phyloP scores from a whole-genome alignment of 2,888 invertebrate species.

The Drosophila melanosoma region DNA sequence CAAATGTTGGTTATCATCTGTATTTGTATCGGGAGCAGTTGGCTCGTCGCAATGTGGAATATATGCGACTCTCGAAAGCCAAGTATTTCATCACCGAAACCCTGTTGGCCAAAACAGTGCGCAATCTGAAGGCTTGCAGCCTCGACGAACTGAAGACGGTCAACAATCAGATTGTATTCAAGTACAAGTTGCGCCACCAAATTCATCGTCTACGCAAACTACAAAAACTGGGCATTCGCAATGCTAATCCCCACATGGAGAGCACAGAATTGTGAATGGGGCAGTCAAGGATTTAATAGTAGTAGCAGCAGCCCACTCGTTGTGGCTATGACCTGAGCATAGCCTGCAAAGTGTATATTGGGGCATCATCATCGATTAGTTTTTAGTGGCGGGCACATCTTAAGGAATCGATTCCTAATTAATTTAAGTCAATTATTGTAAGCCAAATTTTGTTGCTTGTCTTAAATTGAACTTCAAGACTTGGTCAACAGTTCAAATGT shows the following conservation, averaged over 20 bases:
- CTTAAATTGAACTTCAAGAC: constrained; percentile 1
- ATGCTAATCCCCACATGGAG: constrained; percentile 70
- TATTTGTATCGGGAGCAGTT: constrained; percentile 72
- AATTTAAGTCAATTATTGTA: constrained; percentile 1
- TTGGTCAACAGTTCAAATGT: constrained; percentile 4
- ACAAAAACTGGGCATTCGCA: constrained; percentile 63
- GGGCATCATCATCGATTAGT: constrained; percentile 6
- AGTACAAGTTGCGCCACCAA: constrained; percentile 65
- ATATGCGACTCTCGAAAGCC: constrained; percentile 65
- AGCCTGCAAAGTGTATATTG: not conserved
- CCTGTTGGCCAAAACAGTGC: constrained; percentile 64
- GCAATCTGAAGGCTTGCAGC: constrained; percentile 64
- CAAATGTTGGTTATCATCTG: constrained; percentile 68
- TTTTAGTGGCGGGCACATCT: constrained; percentile 52
- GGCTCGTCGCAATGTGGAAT: constrained; percentile 64
- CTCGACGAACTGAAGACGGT: constrained; percentile 69
- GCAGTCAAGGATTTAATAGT: not conserved
- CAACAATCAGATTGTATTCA: constrained; percentile 70
- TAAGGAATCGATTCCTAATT: constrained; percentile 4
- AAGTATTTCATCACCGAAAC: constrained; percentile 73
- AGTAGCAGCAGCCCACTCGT: constrained; percentile 1
- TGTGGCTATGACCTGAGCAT: constrained; percentile 18
- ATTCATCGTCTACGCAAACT: constrained; percentile 65
- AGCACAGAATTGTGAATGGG: constrained; percentile 61
- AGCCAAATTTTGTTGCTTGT: constrained; percentile 1